Evolutionary conservation across 2,113 vertebrate species (phyloP), one percentile per base, ranked within the genome.

Genomic region (Istiophorus platypterus): DNA sequence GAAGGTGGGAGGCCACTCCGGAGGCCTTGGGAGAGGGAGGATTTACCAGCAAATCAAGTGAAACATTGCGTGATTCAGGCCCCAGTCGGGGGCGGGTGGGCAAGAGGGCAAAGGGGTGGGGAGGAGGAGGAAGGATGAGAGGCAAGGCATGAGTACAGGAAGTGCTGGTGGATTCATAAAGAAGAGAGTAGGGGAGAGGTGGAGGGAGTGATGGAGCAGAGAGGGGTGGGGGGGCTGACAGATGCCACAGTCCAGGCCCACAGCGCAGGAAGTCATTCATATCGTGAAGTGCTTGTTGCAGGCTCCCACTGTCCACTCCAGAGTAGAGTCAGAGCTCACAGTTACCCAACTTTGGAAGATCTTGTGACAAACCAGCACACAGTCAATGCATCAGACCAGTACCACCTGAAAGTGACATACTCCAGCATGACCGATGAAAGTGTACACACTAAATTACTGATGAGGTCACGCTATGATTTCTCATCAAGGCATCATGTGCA

Each of bases 181-280:
- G 66, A 76, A 76, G 61, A 68, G 47, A 64, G 64, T 69, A 59
- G 65, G 70, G 72, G 72, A 72, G 71, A 77, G 52, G 67, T 42
- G 65, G 78, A 68, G 73, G 61, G 66, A 31, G 45, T 57, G 75
- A 72, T 2, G 10, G 56, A 37, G 79, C 52, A 65, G 42, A 64
- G 49, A 76, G 78, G 79, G 72, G 86, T 81, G 74, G 85, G 64
- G 64, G 71, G 79, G 84, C 80, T 93, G 91, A 95, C 93, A 93
- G 91, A 94, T 94, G 92, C 94, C 94, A 94, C 91, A 93, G 90
- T 95, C 93, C 94, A 94, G 94, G 87, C 91, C 89, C 88, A 65
- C 87, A 84, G 90, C 54, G 87, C 94, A 95, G 95, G 95, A 95
- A 95, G 94, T 94, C 93, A 90, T 95, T 94, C 90, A 93, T 94